Evolutionary conservation across 2,888 invertebrate genomes (phyloP), one percentile per base, ranked within the genome.

Genomic region (Orthonevra nobilis): DNA sequence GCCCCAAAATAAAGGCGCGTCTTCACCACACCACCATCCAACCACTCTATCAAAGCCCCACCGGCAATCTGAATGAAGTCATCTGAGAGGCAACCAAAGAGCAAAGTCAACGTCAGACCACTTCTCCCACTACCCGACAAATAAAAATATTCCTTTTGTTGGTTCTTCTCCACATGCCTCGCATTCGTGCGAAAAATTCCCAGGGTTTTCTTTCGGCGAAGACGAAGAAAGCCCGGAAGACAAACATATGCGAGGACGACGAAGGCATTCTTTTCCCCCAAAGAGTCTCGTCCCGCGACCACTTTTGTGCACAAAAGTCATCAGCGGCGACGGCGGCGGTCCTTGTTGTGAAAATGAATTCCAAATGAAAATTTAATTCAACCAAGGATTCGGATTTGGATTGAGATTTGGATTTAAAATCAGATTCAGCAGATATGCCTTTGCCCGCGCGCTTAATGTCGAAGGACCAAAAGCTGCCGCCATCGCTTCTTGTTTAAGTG

Each of bases 311-410:
- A 15, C 40, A 7, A 19, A 15, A 7, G 23, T 5, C 3, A 5
- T 23, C 23, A 23, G 23, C 23, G 3, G n/a, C n/a, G 23, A 26
- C 17, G 23, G 48, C 15, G 52, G 52, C 44, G 52, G 44, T 15
- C 42, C 34, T 32, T 46, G 54, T 26, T 17, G 26, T 58, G 52
- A 46, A 64, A 77, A 70, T 64, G 52, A 52, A 72, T 66, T 72
- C 40, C 26, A 40, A 64, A 77, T 72, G 77, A 72, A 77, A 77
- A 77, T 77, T 72, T 70, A 77, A 77, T 77, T 72, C 44, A 10
- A 52, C 60, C 56, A 63, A 20, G 56, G 56, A 54, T 66, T 73
- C 61, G 50, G 64, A 73, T 73, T 73, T 52, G n/a, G n/a, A n/a
- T n/a, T n/a, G n/a, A n/a, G n/a, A n/a, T n/a, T n/a, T n/a, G n/a